Conservation (phyloP, 2,888 invertebrate species). For the Acronicta psi region DNA sequence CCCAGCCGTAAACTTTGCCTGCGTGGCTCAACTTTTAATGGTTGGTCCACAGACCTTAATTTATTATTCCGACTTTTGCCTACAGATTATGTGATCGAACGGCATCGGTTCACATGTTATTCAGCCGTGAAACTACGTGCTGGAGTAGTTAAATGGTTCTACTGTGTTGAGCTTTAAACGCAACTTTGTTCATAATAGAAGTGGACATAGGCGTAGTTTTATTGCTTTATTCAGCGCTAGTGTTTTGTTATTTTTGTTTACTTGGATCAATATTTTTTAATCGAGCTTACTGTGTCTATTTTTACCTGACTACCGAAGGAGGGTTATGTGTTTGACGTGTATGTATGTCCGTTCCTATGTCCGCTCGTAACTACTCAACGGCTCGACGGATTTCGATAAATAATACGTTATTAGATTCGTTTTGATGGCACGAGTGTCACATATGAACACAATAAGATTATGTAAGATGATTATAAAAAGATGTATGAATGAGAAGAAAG, state of each 20-base stretch:
- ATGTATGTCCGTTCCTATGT: too few relatives aligned
- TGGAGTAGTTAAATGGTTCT: constrained; percentile 18
- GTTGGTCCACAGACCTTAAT: constrained; percentile 9
- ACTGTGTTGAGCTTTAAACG: constrained; percentile 9
- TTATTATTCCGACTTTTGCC: constrained; percentile 24
- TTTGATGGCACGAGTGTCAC: too few relatives aligned
- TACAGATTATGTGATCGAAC: constrained; percentile 9
- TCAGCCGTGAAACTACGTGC: constrained; percentile 3
- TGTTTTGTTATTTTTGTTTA: not conserved
- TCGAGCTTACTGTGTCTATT: too few relatives aligned
- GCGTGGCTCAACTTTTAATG: constrained; percentile 35
- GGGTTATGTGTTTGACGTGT: too few relatives aligned
- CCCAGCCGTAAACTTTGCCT: constrained; percentile 18
- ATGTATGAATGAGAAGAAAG: too few relatives aligned
- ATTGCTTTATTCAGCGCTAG: constrained; percentile 4
- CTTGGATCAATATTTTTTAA: not conserved
- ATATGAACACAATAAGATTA: too few relatives aligned
- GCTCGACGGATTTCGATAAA: too few relatives aligned
- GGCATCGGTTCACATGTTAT: constrained; percentile 3
- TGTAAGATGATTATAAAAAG: too few relatives aligned
- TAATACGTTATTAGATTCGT: too few relatives aligned
- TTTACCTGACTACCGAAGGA: too few relatives aligned
- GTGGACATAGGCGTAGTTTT: constrained; percentile 17
- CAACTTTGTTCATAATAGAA: constrained; percentile 28
- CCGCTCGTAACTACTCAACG: too few relatives aligned